Percentiles rank a stretch among this genome's conserved stretches.
phyloP scores from a whole-genome alignment of 2,888 invertebrate species.

The Gastrophysa polygoni region DNA sequence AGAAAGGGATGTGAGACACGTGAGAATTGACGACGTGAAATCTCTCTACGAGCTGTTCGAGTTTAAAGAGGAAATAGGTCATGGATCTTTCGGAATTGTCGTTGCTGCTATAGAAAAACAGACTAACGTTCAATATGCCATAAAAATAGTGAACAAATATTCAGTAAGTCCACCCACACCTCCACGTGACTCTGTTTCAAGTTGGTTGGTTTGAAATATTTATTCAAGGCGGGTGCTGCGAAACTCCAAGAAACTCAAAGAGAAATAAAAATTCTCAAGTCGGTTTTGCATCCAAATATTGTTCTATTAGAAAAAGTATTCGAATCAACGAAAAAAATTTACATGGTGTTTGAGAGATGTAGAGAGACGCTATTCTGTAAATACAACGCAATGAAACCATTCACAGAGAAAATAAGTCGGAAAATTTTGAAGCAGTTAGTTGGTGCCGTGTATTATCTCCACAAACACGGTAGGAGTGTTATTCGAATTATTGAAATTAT shows the following conservation, averaged over 20 bases:
- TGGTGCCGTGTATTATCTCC: slow-evolving; percentile 57
- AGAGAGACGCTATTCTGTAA: slow-evolving; percentile 58
- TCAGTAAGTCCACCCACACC: too few species aligned
- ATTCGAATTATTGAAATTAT: too few species aligned
- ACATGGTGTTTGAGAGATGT: slow-evolving; percentile 63
- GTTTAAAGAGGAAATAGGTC: slow-evolving; percentile 55
- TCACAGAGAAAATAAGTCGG: slow-evolving; percentile 52
- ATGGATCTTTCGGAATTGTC: slow-evolving; percentile 57
- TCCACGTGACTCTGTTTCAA: too few species aligned
- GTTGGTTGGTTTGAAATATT: too few species aligned
- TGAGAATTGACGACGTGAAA: slow-evolving; percentile 50
- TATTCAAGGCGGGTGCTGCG: slow-evolving; percentile 12
- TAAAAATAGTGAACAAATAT: slow-evolving; percentile 57
- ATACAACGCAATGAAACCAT: slow-evolving; percentile 50
- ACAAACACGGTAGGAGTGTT: slow-evolving; percentile 54
- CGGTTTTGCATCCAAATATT: slow-evolving; percentile 64
- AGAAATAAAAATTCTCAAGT: slow-evolving; percentile 63
- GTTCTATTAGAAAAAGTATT: slow-evolving; percentile 62
- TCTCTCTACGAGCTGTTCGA: slow-evolving; percentile 51
- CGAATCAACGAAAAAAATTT: slow-evolving; percentile 63
- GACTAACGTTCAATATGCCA: slow-evolving; percentile 54
- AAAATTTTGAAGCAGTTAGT: slow-evolving; percentile 53
- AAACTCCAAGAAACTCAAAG: slow-evolving; percentile 51
- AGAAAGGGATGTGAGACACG: slow-evolving; percentile 52
- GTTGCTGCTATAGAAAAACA: slow-evolving; percentile 52